Conservation (phyloP, 2,888 invertebrate genomes). For the Drosophila rubida region DNA sequence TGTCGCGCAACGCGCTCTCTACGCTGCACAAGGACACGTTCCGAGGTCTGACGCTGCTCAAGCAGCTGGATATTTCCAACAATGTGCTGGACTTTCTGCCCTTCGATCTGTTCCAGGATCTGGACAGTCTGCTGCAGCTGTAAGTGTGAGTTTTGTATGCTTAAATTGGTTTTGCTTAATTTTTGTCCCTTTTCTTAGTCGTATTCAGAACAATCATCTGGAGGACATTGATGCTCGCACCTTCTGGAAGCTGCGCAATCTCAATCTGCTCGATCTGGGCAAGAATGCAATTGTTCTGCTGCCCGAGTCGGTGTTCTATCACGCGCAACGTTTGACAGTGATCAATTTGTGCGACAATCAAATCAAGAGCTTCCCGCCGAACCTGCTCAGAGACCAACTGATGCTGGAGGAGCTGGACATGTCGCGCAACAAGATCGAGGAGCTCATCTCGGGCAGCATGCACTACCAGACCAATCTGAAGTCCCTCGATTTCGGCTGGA, state of each 20-base stretch:
- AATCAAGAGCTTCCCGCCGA: constrained; percentile 85
- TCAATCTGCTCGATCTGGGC: constrained; percentile 88
- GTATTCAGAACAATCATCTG: constrained; percentile 87
- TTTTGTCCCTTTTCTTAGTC: constrained; percentile 83
- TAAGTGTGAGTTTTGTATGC: constrained; percentile 84
- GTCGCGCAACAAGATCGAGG: constrained; percentile 87
- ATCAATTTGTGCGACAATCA: constrained; percentile 84
- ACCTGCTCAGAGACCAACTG: constrained; percentile 86
- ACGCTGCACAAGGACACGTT: constrained; percentile 89
- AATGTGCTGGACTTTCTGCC: constrained; percentile 88
- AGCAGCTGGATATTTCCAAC: constrained; percentile 88
- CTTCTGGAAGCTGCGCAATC: constrained; percentile 86
- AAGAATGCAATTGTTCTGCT: constrained; percentile 86
- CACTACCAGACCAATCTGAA: constrained; percentile 86
- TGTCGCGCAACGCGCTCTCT: constrained; percentile 88
- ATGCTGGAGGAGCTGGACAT: constrained; percentile 88
- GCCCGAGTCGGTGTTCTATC: constrained; percentile 86
- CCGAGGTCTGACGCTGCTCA: constrained; percentile 86
- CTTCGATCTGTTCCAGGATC: constrained; percentile 87
- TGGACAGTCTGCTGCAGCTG: constrained; percentile 87
- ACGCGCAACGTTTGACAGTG: constrained; percentile 82
- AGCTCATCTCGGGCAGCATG: constrained; percentile 86
- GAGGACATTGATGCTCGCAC: constrained; percentile 86
- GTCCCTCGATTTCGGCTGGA: constrained; percentile 88
- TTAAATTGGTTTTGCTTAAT: not conserved